Evolutionary conservation across 2,888 invertebrate genomes (phyloP).

Genomic region (Drosophila mulleri): DNA sequence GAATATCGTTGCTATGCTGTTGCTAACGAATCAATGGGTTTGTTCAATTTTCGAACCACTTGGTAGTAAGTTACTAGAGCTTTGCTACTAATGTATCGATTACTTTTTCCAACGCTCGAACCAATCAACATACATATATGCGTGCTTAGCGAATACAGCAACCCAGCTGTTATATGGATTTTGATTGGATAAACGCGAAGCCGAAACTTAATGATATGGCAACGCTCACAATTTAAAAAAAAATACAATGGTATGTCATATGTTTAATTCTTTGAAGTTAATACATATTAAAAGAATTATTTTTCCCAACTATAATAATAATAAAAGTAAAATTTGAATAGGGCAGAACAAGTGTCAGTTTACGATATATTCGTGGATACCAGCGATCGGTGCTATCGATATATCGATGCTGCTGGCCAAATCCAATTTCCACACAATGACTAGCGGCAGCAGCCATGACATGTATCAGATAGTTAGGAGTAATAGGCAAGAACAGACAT

Average conservation of each 20-base stretch:
- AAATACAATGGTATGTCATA: background rate
- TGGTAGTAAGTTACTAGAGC: too few relatives aligned
- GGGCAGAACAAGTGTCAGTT: too few relatives aligned
- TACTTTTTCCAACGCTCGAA: background rate
- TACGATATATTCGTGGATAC: background rate
- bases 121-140: background rate
- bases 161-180: background rate
- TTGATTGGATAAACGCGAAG: background rate
- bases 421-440: conserved; percentile 7
- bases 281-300: too few relatives aligned
- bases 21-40: too few relatives aligned
- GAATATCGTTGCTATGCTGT: too few relatives aligned
- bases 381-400: conserved; percentile 27
- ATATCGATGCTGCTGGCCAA: conserved; percentile 7
- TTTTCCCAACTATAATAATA: too few relatives aligned
- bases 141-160: background rate
- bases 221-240: background rate
- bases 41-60: background rate
- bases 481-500: conserved; percentile 47
- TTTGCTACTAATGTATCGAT: background rate
- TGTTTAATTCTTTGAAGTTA: background rate
- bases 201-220: background rate
- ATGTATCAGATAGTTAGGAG: conserved; percentile 40
- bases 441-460: conserved; percentile 17
- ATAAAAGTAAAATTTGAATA: too few relatives aligned